Evolutionary conservation across 2,888 invertebrate genomes (phyloP), one percentile per base, ranked within the genome.

Genomic region (Hirtodrosophila cameraria): DNA sequence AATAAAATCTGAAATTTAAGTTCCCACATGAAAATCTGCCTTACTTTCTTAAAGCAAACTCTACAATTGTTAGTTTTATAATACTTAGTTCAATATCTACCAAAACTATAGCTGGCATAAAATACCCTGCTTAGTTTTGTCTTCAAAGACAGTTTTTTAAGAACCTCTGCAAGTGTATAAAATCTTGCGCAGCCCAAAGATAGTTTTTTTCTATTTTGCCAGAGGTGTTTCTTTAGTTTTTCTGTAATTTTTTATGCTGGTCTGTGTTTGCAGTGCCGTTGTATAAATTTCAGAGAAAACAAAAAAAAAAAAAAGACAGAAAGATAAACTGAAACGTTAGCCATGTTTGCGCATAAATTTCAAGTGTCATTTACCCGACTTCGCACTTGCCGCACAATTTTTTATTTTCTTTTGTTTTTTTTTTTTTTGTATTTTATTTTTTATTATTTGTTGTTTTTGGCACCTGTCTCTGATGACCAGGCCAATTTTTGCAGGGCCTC

Each of bases 311-410:
- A 69, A 67, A 59, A 55, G 54, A 50, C 67, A 53, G 57, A 60
- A 60, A 73, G 59, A 75, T 73, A 72, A 70, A 65, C 64, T 27
- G 33, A 60, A 49, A 57, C 75, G 55, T 39, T 57, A 64, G 49
- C 59, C 76, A 63, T 78, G 83, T 81, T 78, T 75, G 78, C 75
- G 83, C 83, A 82, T 82, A 82, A 82, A 77, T 81, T 82, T 81
- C 75, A 82, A 82, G 77, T 84, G 83, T 83, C 83, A 83, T 83
- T 83, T 83, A 83, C 83, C 83, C 69, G 72, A 49, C 75, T 71
- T 71, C 61, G 39, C 79, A 79, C 78, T 78, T 71, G 69, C 57
- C 49, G 43, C 27, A 25, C 43, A 54, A 42, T 55, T 65, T 48
- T 55, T 48, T 49, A 54, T 20, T 28, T 52, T 30, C 41, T 42